A percentile compares a stretch with the other conserved stretches of the same genome.
Evolutionary conservation across 2,113 vertebrate genomes (phyloP).

Genomic region (Centrocercus urophasianus): DNA sequence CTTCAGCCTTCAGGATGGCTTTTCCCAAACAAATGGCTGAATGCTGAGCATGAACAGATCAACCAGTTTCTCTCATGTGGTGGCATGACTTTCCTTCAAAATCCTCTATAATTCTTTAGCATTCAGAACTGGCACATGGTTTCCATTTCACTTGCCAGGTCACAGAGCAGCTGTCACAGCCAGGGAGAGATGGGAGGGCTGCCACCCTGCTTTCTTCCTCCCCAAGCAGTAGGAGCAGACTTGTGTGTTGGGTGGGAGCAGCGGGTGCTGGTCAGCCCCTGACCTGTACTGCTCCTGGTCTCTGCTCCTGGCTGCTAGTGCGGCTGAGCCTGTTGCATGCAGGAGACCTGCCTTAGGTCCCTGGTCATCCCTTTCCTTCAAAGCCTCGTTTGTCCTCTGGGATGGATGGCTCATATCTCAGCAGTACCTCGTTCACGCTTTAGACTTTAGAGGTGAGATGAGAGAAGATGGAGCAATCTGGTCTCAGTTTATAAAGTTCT

Average conservation of each 20-base stretch:
- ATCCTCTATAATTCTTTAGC: not conserved
- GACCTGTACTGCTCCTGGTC: not conserved
- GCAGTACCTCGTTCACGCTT: not conserved
- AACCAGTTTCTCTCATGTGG: not conserved
- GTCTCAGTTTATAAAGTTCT: not conserved
- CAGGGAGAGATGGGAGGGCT: not conserved
- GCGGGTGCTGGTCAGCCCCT: not conserved
- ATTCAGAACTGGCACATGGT: not conserved
- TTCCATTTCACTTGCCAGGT: not conserved
- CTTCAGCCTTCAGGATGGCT: not conserved
- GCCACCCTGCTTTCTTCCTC: not conserved
- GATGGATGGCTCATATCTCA: not conserved
- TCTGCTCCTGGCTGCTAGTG: not conserved
- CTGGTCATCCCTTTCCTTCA: not conserved
- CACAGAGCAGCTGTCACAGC: not conserved
- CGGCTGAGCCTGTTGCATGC: not conserved
- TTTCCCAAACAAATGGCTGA: slow-evolving; percentile 4
- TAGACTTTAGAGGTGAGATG: not conserved
- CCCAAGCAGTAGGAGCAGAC: not conserved
- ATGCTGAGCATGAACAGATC: not conserved
- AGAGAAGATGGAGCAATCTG: not conserved
- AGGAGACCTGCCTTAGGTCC: not conserved
- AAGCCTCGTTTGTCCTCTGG: not conserved
- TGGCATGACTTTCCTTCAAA: not conserved
- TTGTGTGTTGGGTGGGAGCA: not conserved